Evolutionary conservation across 2,888 invertebrate species (phyloP).

Genomic region (Halocaridina rubra): DNA sequence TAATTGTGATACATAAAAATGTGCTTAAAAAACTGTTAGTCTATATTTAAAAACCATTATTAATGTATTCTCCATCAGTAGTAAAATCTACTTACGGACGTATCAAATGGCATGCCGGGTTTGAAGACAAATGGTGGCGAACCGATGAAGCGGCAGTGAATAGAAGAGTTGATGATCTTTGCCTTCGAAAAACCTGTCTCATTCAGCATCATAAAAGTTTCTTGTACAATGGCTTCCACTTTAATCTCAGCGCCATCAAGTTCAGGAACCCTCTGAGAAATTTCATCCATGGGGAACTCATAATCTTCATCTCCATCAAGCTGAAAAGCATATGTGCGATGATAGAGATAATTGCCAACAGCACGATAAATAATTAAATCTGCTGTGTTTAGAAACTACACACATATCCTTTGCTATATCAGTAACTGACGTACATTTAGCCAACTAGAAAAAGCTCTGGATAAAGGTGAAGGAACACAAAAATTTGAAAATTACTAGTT

Average conservation of each 20-base stretch:
- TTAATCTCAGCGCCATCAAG: slow-evolving; percentile 84
- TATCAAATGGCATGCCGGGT: slow-evolving; percentile 90
- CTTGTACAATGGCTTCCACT: slow-evolving; percentile 85
- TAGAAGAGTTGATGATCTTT: slow-evolving; percentile 87
- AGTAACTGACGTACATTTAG: too few relatives aligned
- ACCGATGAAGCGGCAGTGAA: slow-evolving; percentile 86
- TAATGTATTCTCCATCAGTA: too few relatives aligned
- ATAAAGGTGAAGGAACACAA: too few relatives aligned
- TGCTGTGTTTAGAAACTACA: too few relatives aligned
- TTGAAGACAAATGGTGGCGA: slow-evolving; percentile 94
- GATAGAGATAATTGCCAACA: too few relatives aligned
- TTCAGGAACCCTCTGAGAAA: slow-evolving; percentile 76
- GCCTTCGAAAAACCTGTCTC: slow-evolving; percentile 89
- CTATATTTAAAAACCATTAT: too few relatives aligned
- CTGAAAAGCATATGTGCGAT: slow-evolving; percentile 71
- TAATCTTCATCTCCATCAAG: slow-evolving; percentile 91
- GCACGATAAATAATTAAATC: too few relatives aligned
- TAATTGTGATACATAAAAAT: too few relatives aligned
- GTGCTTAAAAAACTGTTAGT: too few relatives aligned
- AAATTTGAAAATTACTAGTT: too few relatives aligned
- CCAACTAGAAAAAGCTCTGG: too few relatives aligned
- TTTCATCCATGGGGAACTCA: slow-evolving; percentile 84
- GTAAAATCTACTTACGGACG: slow-evolving; percentile 78
- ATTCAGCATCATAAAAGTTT: slow-evolving; percentile 85
- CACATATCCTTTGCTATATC: too few relatives aligned